Evolutionary conservation across 2,797 vertebrate genomes (phyloP).

Genomic region (Danio tinwini): DNA sequence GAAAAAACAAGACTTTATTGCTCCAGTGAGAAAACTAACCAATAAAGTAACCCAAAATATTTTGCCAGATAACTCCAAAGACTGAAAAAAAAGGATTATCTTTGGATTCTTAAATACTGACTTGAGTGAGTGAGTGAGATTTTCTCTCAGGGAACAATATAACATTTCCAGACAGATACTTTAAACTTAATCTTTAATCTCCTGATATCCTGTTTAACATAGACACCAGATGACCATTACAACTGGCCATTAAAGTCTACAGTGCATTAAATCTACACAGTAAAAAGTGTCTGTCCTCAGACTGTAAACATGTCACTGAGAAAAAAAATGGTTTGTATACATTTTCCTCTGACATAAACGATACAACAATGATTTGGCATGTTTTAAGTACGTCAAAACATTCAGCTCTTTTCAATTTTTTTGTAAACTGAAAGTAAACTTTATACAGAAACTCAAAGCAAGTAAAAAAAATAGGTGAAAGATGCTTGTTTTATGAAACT

Average conservation of each 20-base stretch:
- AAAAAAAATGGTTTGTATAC: constrained; percentile 14
- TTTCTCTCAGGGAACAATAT: neutral
- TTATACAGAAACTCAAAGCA: neutral
- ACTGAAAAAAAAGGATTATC: neutral
- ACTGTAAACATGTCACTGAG: constrained; percentile 6
- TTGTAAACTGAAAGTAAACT: neutral
- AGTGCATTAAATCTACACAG: neutral
- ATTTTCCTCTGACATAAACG: neutral
- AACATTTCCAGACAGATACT: neutral
- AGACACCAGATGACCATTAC: neutral
- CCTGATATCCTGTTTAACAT: neutral
- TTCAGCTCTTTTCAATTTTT: neutral
- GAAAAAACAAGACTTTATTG: neutral
- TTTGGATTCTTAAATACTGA: neutral
- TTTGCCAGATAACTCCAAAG: neutral
- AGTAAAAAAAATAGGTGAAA: neutral
- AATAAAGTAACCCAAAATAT: neutral
- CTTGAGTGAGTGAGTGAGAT: neutral
- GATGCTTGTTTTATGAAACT: neutral
- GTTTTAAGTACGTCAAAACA: constrained; percentile 7
- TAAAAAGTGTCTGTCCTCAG: neutral
- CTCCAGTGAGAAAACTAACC: neutral
- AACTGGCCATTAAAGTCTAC: neutral
- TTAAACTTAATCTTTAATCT: neutral
- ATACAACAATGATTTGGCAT: neutral